Percentiles rank a stretch among this genome's conserved stretches.
These are phyloP conservation scores for Trachemys scripta DNA, from an alignment of 2,113 vertebrate species.

Conservation along the genomic window DNA sequence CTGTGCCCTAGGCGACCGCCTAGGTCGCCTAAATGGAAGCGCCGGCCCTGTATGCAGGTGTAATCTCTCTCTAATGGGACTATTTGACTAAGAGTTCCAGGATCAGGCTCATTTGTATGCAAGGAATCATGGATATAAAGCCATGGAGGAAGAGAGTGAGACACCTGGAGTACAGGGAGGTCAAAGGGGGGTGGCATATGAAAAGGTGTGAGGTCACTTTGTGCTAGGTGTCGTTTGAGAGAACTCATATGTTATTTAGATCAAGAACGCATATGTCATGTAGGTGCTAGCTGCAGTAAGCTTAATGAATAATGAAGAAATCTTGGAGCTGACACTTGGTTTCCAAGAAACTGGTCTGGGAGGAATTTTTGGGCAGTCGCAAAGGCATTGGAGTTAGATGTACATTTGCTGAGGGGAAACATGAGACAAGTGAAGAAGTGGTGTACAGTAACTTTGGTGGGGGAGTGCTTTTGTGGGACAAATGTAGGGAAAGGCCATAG, in stretches of 20 bases:
- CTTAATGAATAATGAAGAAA: constrained; percentile 27
- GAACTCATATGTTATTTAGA: neutral
- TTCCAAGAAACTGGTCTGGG: constrained; percentile 12
- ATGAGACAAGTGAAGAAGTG: neutral
- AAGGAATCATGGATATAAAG: neutral
- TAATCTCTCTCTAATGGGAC: neutral
- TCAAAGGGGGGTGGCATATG: neutral
- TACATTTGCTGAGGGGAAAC: constrained; percentile 1
- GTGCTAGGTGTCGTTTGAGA: neutral
- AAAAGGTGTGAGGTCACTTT: neutral
- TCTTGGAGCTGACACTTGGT: constrained; percentile 8
- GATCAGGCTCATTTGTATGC: neutral
- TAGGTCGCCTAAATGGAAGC: too few species aligned
- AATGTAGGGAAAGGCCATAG: neutral
- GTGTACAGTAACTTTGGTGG: neutral
- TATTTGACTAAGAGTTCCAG: neutral
- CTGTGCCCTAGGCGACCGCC: too few species aligned
- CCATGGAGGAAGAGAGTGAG: neutral
- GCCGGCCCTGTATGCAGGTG: too few species aligned
- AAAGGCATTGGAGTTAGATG: constrained; percentile 12
- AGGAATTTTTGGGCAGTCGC: constrained; percentile 37
- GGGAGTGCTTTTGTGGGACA: neutral
- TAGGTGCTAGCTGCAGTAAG: neutral
- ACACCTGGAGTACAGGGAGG: neutral
- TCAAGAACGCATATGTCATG: constrained; percentile 8